Base-by-base conservation (phyloP, 2,113 vertebrate species). In the Apistogramma diplotaenia region DNA sequence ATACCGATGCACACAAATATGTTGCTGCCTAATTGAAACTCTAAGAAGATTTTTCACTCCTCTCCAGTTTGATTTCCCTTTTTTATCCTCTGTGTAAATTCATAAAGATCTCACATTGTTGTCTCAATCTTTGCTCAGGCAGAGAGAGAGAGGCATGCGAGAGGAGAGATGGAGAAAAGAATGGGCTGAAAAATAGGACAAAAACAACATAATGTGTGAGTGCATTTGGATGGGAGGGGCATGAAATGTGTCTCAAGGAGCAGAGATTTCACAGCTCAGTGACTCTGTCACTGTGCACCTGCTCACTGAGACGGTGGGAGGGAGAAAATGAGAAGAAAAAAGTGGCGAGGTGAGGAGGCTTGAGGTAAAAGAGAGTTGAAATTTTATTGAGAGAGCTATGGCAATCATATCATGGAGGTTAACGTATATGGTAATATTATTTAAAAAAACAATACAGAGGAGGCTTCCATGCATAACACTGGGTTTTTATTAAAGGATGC, bases 211-310 rank as follows among this genome's bases (percentile, higher is more conserved):
- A 51, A 65, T 81, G 79, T 77, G 56, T 71, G 72, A 55, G 23
- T 60, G 70, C 71, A 23, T 90, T 77, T 84, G 67, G 43, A 59
- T 7, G 13, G 59, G 79, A 82, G 81, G 87, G 87, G 70, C 84
- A 86, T 81, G 75, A 87, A 82, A 84, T 57, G 31, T 87, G 86
- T 93, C 89, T 93, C 83, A 89, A 90, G 84, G 79, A 92, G 88
- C 73, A 71, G 72, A 85, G 85, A 89, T 93, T 93, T 94, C 92
- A 93, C 92, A 86, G 91, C 80, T 91, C 92, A 92, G 83, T 87
- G 91, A 81, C 49, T 92, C 81, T 90, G 88, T 92, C 88, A 79
- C 85, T 57, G 85, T 93, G 91, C 93, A 94, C 93, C 93, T 94
- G 91, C 91, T 92, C 86, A 73, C 89, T 27, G 70, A 85, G 76